A percentile compares a stretch with the other conserved stretches of the same genome.
These are phyloP conservation scores for Sterrhoptilus dennistouni DNA, from an alignment of 2,113 vertebrate species.

Conservation along the genomic window DNA sequence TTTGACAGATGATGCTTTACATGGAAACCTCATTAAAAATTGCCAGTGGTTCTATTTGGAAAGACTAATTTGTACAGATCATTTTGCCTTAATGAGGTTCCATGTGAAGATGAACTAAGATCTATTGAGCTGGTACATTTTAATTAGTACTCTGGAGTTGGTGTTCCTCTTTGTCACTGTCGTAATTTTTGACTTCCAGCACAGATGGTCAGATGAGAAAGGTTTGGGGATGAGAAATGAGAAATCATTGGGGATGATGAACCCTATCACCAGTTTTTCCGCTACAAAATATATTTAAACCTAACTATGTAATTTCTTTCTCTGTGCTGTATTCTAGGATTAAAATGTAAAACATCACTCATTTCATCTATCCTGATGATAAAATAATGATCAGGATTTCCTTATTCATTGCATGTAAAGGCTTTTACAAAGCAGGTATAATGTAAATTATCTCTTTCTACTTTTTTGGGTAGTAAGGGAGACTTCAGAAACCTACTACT, in stretches of 20 bases:
- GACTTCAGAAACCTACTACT: not conserved
- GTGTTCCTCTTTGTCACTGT: not conserved
- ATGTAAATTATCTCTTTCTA: not conserved
- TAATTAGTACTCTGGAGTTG: not conserved
- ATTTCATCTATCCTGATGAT: not conserved
- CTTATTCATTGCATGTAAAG: not conserved
- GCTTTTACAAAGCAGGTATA: not conserved
- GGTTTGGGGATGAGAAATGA: too few species aligned
- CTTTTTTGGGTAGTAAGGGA: not conserved
- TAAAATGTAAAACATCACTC: not conserved
- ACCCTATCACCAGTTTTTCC: not conserved
- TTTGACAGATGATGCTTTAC: constrained; percentile 19
- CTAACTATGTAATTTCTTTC: not conserved
- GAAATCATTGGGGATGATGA: not conserved
- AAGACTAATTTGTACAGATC: constrained; percentile 43
- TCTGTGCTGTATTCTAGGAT: not conserved
- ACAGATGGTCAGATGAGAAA: not conserved
- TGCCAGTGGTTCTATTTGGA: constrained; percentile 19
- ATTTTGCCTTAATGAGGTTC: constrained; percentile 39
- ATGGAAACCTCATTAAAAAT: constrained; percentile 37
- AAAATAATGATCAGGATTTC: not conserved
- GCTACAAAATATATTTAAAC: not conserved
- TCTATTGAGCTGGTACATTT: constrained; percentile 18
- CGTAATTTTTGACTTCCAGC: not conserved
- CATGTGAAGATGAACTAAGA: constrained; percentile 19